These are phyloP conservation scores for Heptranchias perlo DNA, from an alignment of 2,113 vertebrate genomes.

Conservation along the genomic window DNA sequence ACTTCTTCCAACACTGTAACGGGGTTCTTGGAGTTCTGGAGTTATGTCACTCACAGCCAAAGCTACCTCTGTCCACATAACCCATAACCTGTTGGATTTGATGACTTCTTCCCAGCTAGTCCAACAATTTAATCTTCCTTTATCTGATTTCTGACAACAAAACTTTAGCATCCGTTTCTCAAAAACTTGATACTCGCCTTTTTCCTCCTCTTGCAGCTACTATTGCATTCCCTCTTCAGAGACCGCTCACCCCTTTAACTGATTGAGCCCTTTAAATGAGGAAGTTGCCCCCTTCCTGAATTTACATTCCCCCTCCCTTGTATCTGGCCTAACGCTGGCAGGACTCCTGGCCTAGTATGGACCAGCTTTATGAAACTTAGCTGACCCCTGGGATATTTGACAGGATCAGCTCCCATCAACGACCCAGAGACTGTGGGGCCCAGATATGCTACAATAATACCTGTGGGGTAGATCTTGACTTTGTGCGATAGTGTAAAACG, in stretches of 20 bases:
- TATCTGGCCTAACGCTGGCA: neutral
- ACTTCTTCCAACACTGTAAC: too few relatives aligned
- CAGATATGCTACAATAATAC: neutral
- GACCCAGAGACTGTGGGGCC: neutral
- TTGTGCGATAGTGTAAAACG: neutral
- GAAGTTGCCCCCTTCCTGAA: neutral
- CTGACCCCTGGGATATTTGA: neutral
- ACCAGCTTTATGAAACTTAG: neutral
- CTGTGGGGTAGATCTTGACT: neutral
- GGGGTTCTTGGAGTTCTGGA: too few relatives aligned
- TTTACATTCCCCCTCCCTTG: neutral
- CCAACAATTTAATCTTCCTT: neutral
- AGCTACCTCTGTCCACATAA: neutral
- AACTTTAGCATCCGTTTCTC: neutral
- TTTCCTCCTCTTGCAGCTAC: neutral
- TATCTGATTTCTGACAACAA: neutral
- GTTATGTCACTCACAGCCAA: neutral
- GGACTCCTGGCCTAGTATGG: neutral
- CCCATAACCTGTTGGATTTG: neutral
- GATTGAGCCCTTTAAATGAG: neutral
- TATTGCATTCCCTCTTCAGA: neutral
- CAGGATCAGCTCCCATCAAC: neutral
- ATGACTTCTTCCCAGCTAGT: neutral
- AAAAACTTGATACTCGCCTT: neutral
- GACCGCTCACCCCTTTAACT: neutral